Conservation (phyloP, 2,888 invertebrate species). For the Nemapogon koenigi region DNA sequence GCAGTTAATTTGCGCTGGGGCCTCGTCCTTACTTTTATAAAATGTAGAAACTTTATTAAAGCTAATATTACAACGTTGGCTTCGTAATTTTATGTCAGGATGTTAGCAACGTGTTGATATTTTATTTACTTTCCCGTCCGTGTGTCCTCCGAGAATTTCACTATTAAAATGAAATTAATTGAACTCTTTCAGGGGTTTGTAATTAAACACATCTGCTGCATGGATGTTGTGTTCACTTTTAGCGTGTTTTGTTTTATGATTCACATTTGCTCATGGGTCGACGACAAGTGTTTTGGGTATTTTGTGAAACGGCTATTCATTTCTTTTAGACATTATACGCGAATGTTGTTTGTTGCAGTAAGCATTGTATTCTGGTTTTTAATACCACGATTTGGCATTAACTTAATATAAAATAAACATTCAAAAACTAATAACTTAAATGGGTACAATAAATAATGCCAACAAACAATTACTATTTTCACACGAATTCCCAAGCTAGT, state of each 20-base stretch:
- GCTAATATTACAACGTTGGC: constrained; percentile 43
- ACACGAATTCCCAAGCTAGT: constrained; percentile 20
- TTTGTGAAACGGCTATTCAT: too few species aligned
- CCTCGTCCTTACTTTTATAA: constrained; percentile 42
- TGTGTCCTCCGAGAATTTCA: constrained; percentile 31
- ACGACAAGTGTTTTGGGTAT: too few species aligned
- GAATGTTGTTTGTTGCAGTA: too few species aligned
- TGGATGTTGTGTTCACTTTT: constrained; percentile 37
- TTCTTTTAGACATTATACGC: too few species aligned
- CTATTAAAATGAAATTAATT: constrained; percentile 36
- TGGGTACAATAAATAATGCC: too few species aligned
- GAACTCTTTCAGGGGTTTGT: constrained; percentile 45
- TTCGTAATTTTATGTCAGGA: constrained; percentile 38
- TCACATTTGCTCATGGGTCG: too few species aligned
- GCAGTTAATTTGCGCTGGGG: constrained; percentile 42
- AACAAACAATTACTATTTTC: too few species aligned
- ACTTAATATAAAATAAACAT: too few species aligned
- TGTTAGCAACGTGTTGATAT: constrained; percentile 51
- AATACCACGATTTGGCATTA: not conserved
- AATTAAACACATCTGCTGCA: constrained; percentile 59
- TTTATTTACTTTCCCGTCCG: constrained; percentile 50
- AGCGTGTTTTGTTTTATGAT: constrained; percentile 21
- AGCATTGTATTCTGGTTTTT: too few species aligned
- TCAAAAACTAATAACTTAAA: too few species aligned
- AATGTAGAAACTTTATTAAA: constrained; percentile 47